A percentile compares a stretch with the other conserved stretches of the same genome.
phyloP scores from a whole-genome alignment of 2,888 invertebrate genomes.

The Exocentrus adspersus region DNA sequence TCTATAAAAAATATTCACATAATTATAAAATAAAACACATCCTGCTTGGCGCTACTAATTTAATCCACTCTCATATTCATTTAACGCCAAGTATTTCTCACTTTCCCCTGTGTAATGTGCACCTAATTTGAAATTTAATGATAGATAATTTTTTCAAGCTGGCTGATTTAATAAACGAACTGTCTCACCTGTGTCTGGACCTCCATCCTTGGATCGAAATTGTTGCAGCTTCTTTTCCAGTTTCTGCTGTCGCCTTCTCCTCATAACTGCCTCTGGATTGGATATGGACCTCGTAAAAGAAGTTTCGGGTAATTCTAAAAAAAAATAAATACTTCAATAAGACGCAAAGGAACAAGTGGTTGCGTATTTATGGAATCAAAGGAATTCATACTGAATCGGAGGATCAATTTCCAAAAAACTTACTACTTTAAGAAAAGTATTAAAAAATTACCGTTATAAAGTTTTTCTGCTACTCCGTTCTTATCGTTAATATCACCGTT shows the following conservation, averaged over 20 bases:
- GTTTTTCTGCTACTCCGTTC: slow-evolving; percentile 86
- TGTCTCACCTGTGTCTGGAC: slow-evolving; percentile 82
- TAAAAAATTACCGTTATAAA: slow-evolving; percentile 78
- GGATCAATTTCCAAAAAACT: not conserved
- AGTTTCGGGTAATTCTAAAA: slow-evolving; percentile 92
- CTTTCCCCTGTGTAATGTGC: not conserved
- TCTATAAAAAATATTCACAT: not conserved
- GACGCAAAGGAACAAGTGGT: too few relatives aligned
- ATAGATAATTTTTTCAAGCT: not conserved
- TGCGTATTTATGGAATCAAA: too few relatives aligned
- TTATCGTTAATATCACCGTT: slow-evolving; percentile 73
- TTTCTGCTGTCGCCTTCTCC: slow-evolving; percentile 94
- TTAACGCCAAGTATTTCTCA: not conserved
- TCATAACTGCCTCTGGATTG: slow-evolving; percentile 99
- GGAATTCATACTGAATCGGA: too few relatives aligned
- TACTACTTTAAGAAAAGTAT: not conserved
- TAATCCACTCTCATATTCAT: not conserved
- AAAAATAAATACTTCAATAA: too few relatives aligned
- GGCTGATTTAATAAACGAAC: not conserved
- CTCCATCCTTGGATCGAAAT: slow-evolving; percentile 94
- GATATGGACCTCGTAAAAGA: slow-evolving; percentile 99
- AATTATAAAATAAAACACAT: not conserved
- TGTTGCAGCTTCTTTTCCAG: slow-evolving; percentile 90
- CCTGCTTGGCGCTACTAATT: not conserved
- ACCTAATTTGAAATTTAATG: too few relatives aligned